Evolutionary conservation across 2,888 invertebrate species (phyloP).

Genomic region (Hirudinaria manillensis): DNA sequence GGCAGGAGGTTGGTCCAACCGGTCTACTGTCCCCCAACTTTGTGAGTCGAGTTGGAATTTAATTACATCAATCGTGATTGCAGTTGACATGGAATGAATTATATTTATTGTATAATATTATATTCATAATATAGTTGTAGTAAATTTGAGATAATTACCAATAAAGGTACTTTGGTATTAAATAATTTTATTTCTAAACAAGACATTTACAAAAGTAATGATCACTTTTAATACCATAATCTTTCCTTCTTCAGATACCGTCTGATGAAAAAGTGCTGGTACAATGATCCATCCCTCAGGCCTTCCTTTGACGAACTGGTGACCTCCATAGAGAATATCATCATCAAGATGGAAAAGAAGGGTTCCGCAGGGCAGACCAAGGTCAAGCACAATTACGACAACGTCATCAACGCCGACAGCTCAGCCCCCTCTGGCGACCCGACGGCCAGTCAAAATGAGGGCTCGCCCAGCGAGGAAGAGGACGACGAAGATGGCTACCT

Average conservation of each 20-base stretch:
- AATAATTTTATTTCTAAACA: too few relatives aligned
- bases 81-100: neutral
- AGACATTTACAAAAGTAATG: neutral
- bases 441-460: neutral
- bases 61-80: neutral
- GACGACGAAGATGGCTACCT: slow-evolving; percentile 9
- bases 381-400: neutral
- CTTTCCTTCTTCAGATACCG: slow-evolving; percentile 33
- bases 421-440: neutral
- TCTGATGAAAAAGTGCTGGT: slow-evolving; percentile 39
- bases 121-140: neutral
- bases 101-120: neutral
- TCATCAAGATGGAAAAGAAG: slow-evolving; percentile 23
- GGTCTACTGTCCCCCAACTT: slow-evolving; percentile 54
- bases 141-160: too few relatives aligned
- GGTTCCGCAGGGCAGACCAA: neutral
- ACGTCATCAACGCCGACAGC: neutral
- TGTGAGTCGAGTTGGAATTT: slow-evolving; percentile 35
- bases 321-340: slow-evolving; percentile 34
- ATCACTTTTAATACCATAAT: neutral
- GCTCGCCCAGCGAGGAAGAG: neutral
- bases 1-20: slow-evolving; percentile 56
- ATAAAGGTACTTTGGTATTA: too few relatives aligned
- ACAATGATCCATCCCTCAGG: slow-evolving; percentile 34
- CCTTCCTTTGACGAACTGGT: slow-evolving; percentile 38